Evolutionary conservation across 2,888 invertebrate genomes (phyloP).

Genomic region (Pyrrhosoma nymphula): DNA sequence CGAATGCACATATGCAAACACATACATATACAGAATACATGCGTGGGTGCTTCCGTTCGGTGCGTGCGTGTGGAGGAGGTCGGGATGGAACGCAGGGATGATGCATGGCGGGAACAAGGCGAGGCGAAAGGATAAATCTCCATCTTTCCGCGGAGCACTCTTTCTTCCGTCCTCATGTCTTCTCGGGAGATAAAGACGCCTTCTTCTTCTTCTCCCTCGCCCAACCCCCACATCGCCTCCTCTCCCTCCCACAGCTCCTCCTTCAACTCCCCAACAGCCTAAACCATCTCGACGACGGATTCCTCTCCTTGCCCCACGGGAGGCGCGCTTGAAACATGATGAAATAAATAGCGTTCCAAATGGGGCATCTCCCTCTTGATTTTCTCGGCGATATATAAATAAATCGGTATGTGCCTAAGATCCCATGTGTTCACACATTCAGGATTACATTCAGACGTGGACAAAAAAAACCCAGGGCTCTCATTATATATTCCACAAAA

Average conservation of each 20-base stretch:
- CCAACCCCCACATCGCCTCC: not conserved
- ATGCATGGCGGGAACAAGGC: not conserved
- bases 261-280: not conserved
- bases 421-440: too few species aligned
- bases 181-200: not conserved
- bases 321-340: too few species aligned
- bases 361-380: too few species aligned
- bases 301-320: too few species aligned
- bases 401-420: too few species aligned
- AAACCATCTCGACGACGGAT: too few species aligned
- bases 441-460: too few species aligned
- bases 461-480: too few species aligned
- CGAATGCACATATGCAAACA: not conserved
- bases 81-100: not conserved
- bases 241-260: not conserved
- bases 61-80: not conserved
- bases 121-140: not conserved
- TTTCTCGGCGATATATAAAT: too few species aligned
- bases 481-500: too few species aligned
- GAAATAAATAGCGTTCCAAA: too few species aligned
- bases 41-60: not conserved
- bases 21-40: not conserved
- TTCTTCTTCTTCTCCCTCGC: not conserved
- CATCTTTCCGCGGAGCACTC: not conserved
- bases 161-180: not conserved